phyloP scores from a whole-genome alignment of 30 jellyfish, hydroid and myxozoan genomes.

The Pelagia noctiluca region DNA sequence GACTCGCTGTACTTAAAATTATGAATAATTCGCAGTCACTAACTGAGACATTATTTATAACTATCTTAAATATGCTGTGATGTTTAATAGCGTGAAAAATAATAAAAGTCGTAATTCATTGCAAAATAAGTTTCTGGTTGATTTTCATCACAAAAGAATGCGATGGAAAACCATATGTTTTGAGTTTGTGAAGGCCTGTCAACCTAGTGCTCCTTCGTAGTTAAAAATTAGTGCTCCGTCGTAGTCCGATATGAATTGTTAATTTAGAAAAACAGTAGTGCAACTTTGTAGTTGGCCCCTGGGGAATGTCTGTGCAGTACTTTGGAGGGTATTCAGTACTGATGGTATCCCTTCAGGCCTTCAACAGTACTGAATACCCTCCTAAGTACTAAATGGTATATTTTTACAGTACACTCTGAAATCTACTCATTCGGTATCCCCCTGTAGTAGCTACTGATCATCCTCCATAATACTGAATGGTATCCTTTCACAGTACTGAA shows the following conservation, averaged over 20 bases:
- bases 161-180: background rate
- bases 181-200: background rate
- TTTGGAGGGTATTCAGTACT: no score
- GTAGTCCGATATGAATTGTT: background rate
- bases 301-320: no score
- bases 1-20: background rate
- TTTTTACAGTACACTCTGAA: no score
- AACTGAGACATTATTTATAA: slow-evolving; percentile 31
- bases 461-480: no score
- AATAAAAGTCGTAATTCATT: background rate
- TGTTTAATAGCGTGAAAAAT: background rate
- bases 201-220: background rate
- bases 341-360: no score
- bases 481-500: no score
- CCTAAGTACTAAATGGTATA: no score
- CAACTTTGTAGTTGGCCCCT: no score
- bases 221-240: background rate
- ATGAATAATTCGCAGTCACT: slow-evolving; percentile 19
- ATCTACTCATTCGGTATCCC: no score
- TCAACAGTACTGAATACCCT: no score
- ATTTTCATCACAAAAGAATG: background rate
- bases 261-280: no score
- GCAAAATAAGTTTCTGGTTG: background rate
- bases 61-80: slow-evolving; percentile 18
- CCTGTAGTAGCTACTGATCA: no score